phyloP scores from a whole-genome alignment of 1,140 invertebrate genomes.

The Mactra quadrangularis region DNA sequence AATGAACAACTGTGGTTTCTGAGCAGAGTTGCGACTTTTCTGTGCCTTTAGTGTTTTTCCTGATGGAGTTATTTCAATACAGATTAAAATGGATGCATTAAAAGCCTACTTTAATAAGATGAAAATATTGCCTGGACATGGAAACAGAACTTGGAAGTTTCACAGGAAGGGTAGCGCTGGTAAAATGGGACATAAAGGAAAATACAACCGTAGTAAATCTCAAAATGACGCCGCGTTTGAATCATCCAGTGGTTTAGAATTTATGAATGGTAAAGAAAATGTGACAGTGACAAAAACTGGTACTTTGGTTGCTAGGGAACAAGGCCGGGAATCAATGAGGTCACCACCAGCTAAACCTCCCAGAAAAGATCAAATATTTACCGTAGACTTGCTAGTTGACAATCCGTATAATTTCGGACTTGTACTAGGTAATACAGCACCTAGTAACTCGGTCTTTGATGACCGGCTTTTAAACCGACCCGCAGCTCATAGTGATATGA shows the following conservation, averaged over 20 bases:
- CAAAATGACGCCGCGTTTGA: conserved; percentile 51
- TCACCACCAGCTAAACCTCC: conserved; percentile 53
- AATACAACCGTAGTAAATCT: conserved; percentile 52
- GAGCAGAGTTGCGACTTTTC: no score
- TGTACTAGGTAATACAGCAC: conserved; percentile 2
- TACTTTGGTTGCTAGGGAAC: conserved; percentile 18
- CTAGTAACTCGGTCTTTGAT: not conserved
- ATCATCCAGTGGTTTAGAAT: not conserved
- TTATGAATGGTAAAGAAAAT: conserved; percentile 47
- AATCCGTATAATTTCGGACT: conserved; percentile 33
- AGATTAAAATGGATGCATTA: conserved; percentile 50
- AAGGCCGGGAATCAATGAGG: conserved; percentile 7
- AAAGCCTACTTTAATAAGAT: conserved; percentile 62
- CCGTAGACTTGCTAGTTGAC: conserved; percentile 7
- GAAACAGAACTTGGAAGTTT: conserved; percentile 43
- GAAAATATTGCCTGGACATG: conserved; percentile 58
- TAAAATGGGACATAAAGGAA: conserved; percentile 24
- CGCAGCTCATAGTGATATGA: not conserved
- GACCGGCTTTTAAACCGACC: not conserved
- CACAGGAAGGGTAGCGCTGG: conserved; percentile 38
- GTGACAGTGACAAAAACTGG: conserved; percentile 14
- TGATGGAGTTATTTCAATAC: no score
- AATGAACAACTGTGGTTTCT: no score
- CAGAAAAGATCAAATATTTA: conserved; percentile 55
- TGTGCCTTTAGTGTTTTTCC: no score